A percentile compares a stretch with the other conserved stretches of the same genome.
Evolutionary conservation across 2,888 invertebrate genomes (phyloP).

Genomic region (Anaspis maculata): DNA sequence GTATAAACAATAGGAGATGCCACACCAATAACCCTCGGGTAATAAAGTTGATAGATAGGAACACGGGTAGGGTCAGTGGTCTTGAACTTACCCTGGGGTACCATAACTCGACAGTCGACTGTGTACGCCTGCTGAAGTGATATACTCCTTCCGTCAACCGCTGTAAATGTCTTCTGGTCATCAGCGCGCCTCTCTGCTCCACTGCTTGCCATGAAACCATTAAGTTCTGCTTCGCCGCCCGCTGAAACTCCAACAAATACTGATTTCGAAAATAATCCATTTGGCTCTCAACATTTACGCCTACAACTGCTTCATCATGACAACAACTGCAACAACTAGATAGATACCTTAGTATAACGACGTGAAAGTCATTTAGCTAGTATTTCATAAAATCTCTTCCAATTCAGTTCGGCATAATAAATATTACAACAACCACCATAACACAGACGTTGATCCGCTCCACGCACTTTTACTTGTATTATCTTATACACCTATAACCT

Average conservation of each 20-base stretch:
- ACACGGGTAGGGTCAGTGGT: slow-evolving; percentile 38
- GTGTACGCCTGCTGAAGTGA: slow-evolving; percentile 34
- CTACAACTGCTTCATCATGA: slow-evolving; percentile 10
- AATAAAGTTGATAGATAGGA: slow-evolving; percentile 40
- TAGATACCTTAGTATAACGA: no score
- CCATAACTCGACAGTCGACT: slow-evolving; percentile 35
- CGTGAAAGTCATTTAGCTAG: no score
- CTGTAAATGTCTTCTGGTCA: slow-evolving; percentile 42
- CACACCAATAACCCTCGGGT: slow-evolving; percentile 38
- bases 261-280: slow-evolving; percentile 16
- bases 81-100: slow-evolving; percentile 39
- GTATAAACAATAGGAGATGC: slow-evolving; percentile 40
- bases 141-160: slow-evolving; percentile 43
- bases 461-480: no score
- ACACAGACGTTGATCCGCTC: no score
- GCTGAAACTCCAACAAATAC: slow-evolving; percentile 13
- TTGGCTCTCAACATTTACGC: slow-evolving; percentile 15
- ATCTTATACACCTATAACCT: no score
- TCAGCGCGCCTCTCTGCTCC: slow-evolving; percentile 27
- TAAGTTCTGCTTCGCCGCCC: slow-evolving; percentile 21
- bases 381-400: no score
- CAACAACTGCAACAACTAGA: no score
- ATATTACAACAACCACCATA: no score
- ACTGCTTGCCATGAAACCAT: slow-evolving; percentile 18
- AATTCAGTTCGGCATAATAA: no score